phyloP scores from a whole-genome alignment of 2,797 vertebrate genomes.

The Harpagifer antarcticus region DNA sequence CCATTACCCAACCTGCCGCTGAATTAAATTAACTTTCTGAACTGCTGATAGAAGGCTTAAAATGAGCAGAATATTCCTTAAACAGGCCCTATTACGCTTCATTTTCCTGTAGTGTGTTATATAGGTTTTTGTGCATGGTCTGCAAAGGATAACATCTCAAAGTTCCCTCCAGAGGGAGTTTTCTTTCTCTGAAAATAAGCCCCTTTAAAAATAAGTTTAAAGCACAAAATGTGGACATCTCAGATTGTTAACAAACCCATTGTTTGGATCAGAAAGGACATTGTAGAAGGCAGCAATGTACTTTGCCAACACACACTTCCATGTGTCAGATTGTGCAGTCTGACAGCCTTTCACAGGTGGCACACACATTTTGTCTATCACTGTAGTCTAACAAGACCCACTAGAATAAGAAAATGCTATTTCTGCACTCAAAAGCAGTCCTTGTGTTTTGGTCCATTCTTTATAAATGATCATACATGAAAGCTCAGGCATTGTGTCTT shows the following conservation, averaged over 20 bases:
- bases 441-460: not conserved
- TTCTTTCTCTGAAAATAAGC: too few relatives aligned
- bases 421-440: not conserved
- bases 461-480: not conserved
- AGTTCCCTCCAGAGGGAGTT: too few relatives aligned
- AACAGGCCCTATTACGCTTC: too few relatives aligned
- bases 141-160: too few relatives aligned
- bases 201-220: conserved; percentile 10
- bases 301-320: not conserved
- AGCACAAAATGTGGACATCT: conserved; percentile 10
- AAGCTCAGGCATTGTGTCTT: not conserved
- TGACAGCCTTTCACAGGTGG: too few relatives aligned
- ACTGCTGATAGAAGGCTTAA: conserved; percentile 14
- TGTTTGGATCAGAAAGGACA: conserved; percentile 15
- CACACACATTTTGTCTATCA: conserved; percentile 18
- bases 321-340: too few relatives aligned
- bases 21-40: conserved; percentile 33
- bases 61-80: conserved; percentile 25
- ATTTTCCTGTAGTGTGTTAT: too few relatives aligned
- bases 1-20: conserved; percentile 45
- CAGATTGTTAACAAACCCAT: conserved; percentile 2
- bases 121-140: too few relatives aligned
- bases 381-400: conserved; percentile 9
- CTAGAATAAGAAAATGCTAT: not conserved
- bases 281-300: not conserved